Percentiles rank a stretch among this genome's conserved stretches.
Evolutionary conservation across 2,113 vertebrate genomes (phyloP).

Genomic region (Mus spicilegus): DNA sequence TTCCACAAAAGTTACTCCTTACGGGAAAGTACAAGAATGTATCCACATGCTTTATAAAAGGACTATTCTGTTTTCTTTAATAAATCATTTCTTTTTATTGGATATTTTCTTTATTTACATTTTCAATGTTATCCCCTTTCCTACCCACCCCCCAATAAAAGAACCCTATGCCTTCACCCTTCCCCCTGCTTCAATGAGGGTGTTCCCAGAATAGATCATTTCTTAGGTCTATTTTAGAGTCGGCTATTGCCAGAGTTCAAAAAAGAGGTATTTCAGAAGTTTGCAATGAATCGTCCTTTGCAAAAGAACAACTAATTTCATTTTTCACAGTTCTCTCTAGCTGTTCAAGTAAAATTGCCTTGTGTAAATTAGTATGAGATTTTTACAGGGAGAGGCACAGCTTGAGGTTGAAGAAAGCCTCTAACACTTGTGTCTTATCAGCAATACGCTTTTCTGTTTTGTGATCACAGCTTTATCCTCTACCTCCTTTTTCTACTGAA

Average conservation of each 20-base stretch:
- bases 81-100: too few relatives aligned
- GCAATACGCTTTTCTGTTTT: conserved; percentile 83
- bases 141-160: too few relatives aligned
- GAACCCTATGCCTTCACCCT: too few relatives aligned
- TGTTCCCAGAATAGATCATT: background rate
- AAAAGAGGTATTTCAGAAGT: conserved; percentile 61
- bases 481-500: conserved; percentile 79
- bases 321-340: conserved; percentile 77
- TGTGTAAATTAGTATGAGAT: conserved; percentile 77
- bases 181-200: too few relatives aligned
- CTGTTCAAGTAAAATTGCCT: conserved; percentile 71
- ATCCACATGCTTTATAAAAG: conserved; percentile 3
- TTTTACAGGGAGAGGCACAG: conserved; percentile 79
- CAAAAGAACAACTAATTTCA: conserved; percentile 74
- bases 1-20: conserved; percentile 23
- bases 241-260: conserved; percentile 60
- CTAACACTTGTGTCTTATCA: conserved; percentile 77
- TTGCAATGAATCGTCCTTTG: conserved; percentile 50
- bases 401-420: conserved; percentile 78
- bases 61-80: background rate
- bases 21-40: conserved; percentile 14
- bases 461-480: conserved; percentile 80
- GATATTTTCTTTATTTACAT: too few relatives aligned
- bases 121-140: too few relatives aligned
- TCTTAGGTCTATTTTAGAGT: conserved; percentile 12